Evolutionary conservation across 2,113 vertebrate species (phyloP).

Genomic region (Chamaea fasciata): DNA sequence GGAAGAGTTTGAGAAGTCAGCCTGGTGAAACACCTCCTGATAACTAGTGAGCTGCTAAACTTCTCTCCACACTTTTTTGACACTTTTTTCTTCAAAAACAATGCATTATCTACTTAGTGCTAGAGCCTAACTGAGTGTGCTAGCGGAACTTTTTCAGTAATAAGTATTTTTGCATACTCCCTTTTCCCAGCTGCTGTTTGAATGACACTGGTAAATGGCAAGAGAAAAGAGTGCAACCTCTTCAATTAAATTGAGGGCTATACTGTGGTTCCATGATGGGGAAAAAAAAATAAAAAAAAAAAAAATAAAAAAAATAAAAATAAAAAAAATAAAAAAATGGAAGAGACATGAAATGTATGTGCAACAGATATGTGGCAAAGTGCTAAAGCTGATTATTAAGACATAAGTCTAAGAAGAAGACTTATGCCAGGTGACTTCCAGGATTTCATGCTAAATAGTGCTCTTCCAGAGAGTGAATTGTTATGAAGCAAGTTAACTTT

Average conservation of each 20-base stretch:
- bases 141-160: background rate
- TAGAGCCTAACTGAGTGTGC: background rate
- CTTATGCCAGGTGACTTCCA: background rate
- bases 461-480: background rate
- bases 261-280: background rate
- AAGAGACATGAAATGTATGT: fast-evolving
- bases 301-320: too few relatives aligned
- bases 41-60: background rate
- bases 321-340: too few relatives aligned
- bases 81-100: background rate
- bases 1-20: background rate
- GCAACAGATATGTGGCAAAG: background rate
- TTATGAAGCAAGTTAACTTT: background rate
- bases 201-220: background rate
- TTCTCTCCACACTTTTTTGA: background rate
- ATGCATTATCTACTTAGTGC: background rate
- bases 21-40: background rate
- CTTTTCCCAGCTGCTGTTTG: background rate
- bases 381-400: background rate
- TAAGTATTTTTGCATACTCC: background rate
- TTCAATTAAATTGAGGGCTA: background rate
- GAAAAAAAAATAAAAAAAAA: background rate
- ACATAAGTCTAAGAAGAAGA: background rate
- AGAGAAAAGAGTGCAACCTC: background rate
- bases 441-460: background rate